Conservation (phyloP, 2,888 invertebrate species). For the Leptarthrus brevirostris region DNA sequence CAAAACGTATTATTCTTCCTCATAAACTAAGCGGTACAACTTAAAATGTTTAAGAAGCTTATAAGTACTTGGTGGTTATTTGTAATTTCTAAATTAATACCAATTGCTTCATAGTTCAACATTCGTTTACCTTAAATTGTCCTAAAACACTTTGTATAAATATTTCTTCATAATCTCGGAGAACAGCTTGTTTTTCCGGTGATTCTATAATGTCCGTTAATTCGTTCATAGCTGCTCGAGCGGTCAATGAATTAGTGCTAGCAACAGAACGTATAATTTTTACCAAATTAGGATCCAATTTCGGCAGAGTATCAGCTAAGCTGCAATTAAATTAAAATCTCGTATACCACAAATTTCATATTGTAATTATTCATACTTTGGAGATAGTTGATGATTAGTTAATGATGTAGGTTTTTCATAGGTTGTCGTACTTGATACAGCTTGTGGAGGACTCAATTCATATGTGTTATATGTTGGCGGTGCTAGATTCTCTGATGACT, state of each 20-base stretch:
- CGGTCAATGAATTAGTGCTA: conserved; percentile 72
- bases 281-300: conserved; percentile 66
- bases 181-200: conserved; percentile 66
- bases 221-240: conserved; percentile 67
- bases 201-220: conserved; percentile 65
- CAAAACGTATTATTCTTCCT: neutral
- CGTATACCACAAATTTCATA: too few relatives aligned
- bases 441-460: conserved; percentile 61
- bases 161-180: conserved; percentile 67
- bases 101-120: too few relatives aligned
- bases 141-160: conserved; percentile 66
- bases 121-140: conserved; percentile 63
- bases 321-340: too few relatives aligned
- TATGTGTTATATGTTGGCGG: conserved; percentile 60
- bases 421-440: conserved; percentile 53
- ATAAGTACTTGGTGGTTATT: neutral
- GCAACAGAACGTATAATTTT: conserved; percentile 73
- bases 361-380: conserved; percentile 60
- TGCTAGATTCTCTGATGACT: conserved; percentile 57
- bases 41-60: too few relatives aligned
- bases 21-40: too few relatives aligned
- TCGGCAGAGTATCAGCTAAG: conserved; percentile 63
- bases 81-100: neutral
- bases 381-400: conserved; percentile 51
- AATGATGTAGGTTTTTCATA: conserved; percentile 52